Percentiles rank a stretch among this genome's conserved stretches.
Conservation (phyloP, 2,888 invertebrate species). For the Zhuqinia jingwanae region DNA sequence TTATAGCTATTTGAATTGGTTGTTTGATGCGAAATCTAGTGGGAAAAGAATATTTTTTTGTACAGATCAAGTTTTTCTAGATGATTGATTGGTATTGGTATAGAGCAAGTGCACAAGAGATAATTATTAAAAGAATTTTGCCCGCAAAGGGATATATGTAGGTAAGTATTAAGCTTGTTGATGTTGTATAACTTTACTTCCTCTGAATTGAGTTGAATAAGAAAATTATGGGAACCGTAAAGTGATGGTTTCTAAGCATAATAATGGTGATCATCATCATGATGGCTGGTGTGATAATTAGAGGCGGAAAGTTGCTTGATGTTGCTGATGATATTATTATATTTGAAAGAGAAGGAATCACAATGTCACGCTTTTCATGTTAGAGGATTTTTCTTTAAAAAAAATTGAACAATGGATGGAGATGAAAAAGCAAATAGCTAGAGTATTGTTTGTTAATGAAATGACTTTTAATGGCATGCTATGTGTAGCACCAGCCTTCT, state of each 20-base stretch:
- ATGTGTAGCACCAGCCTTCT: neutral
- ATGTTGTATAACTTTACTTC: neutral
- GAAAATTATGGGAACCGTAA: neutral
- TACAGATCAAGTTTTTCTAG: neutral
- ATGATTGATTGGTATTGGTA: conserved; percentile 31
- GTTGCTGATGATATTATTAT: conserved; percentile 8
- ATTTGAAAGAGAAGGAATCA: conserved; percentile 33
- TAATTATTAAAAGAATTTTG: too few relatives aligned
- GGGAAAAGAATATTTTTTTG: too few relatives aligned
- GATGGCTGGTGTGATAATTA: neutral
- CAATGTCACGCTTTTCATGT: conserved; percentile 37
- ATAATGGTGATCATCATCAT: neutral
- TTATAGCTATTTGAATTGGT: too few relatives aligned
- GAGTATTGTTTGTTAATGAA: conserved; percentile 12
- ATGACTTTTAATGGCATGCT: conserved; percentile 11
- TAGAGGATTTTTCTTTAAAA: neutral
- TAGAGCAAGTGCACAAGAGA: neutral
- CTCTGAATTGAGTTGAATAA: neutral
- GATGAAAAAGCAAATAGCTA: conserved; percentile 28
- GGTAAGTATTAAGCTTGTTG: neutral
- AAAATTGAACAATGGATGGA: conserved; percentile 14
- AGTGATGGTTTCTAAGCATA: neutral
- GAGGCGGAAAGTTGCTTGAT: conserved; percentile 10
- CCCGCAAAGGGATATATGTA: too few relatives aligned
- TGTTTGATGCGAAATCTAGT: too few relatives aligned